phyloP scores from a whole-genome alignment of 2,888 invertebrate genomes.

The Archips crataeganus region DNA sequence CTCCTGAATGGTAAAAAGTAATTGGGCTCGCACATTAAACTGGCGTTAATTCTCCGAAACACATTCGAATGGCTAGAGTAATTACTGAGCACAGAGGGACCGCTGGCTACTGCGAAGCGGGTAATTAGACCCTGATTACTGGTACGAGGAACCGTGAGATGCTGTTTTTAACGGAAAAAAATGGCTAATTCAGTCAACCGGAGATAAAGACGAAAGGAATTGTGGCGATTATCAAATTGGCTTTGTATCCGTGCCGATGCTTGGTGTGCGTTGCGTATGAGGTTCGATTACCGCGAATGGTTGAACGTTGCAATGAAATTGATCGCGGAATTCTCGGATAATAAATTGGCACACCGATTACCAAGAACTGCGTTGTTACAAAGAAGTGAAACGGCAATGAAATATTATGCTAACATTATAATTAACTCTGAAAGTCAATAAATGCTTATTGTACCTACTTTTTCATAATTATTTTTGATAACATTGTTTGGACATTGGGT shows the following conservation, averaged over 20 bases:
- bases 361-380: neutral
- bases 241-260: neutral
- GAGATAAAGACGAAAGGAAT: conserved; percentile 14
- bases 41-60: conserved; percentile 59
- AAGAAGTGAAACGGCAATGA: too few species aligned
- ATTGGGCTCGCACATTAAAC: conserved; percentile 33
- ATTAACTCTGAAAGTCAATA: too few species aligned
- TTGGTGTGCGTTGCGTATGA: neutral
- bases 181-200: conserved; percentile 34
- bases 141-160: conserved; percentile 64
- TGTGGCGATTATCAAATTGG: conserved; percentile 21
- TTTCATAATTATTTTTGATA: too few species aligned
- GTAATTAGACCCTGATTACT: conserved; percentile 70
- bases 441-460: too few species aligned
- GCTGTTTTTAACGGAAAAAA: conserved; percentile 50
- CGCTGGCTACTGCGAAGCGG: conserved; percentile 66
- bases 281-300: neutral
- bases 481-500: too few species aligned
- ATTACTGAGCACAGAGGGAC: conserved; percentile 63
- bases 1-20: conserved; percentile 15
- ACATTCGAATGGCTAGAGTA: conserved; percentile 61
- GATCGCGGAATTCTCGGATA: neutral
- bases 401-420: too few species aligned
- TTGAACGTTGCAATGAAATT: neutral
- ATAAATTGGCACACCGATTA: neutral